Evolutionary conservation across 2,888 invertebrate species (phyloP), one percentile per base, ranked within the genome.

Genomic region (Osedax frankpressi): DNA sequence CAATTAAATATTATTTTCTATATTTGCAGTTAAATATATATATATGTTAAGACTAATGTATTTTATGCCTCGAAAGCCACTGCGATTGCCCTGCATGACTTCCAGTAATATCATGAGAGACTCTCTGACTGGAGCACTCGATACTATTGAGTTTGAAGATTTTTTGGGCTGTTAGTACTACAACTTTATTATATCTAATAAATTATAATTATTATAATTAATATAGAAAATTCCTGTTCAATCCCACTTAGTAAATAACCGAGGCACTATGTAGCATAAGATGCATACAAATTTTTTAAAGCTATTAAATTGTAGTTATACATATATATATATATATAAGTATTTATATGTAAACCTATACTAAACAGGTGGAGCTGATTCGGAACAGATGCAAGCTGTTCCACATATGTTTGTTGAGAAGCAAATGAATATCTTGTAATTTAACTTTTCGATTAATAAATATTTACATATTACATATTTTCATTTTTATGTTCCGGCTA

Each of bases 381-480:
- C 44, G 6, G 77, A 79, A 30, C 81, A 82, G 86, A 86, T 89
- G 71, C 87, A 90, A 81, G 89, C 90, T 14, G 90, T 91, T 76
- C 93, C 94, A 2, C 93, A 93, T 84, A 90, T 91, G 63, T 87
- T 92, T 73, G 86, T 92, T 75, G 93, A 93, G 83, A 44, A 19
- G 44, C 6, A 44, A 44, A 44, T 44, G 44, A 44, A 44, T 19
- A 11, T 44, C 6, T 11, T 44, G 11, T 44, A 44, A 44, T 19
- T 44, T 44, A n/a, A n/a, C n/a, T n/a, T n/a, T n/a, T n/a, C n/a
- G n/a, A n/a, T n/a, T n/a, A n/a, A n/a, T n/a, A n/a, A n/a, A n/a
- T n/a, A n/a, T n/a, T n/a, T n/a, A n/a, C n/a, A n/a, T n/a, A n/a
- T n/a, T n/a, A n/a, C n/a, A n/a, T n/a, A n/a, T n/a, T n/a, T n/a